These are phyloP conservation scores for Eristalis intricaria DNA, from an alignment of 2,888 invertebrate species.

Conservation along the genomic window DNA sequence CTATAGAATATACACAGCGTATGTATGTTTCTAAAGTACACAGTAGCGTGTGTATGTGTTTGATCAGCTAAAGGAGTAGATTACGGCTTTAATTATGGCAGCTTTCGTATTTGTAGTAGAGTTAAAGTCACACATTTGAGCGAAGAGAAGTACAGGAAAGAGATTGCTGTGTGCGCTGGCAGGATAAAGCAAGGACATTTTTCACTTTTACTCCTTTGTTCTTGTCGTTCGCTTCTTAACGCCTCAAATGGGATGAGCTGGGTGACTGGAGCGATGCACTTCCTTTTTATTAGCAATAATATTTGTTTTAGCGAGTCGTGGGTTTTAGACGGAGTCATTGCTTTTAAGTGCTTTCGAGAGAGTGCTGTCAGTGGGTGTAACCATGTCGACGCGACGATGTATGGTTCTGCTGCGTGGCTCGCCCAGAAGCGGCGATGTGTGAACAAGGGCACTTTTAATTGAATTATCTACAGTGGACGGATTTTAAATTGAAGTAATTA, in stretches of 20 bases:
- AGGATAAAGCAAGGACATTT: constrained; percentile 20
- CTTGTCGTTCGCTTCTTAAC: constrained; percentile 6
- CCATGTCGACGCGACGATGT: background rate
- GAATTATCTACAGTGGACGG: constrained; percentile 52
- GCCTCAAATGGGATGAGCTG: constrained; percentile 15
- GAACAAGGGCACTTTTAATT: constrained; percentile 51
- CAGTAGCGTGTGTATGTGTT: constrained; percentile 14
- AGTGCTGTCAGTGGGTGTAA: background rate
- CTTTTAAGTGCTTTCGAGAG: constrained; percentile 27
- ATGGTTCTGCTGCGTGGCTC: background rate
- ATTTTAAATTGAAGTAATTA: constrained; percentile 12
- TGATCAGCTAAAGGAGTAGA: constrained; percentile 50
- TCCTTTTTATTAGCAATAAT: constrained; percentile 38
- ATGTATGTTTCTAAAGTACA: background rate
- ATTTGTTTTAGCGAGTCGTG: constrained; percentile 25
- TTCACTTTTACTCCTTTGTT: constrained; percentile 28
- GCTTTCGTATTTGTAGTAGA: constrained; percentile 42
- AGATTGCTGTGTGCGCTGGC: background rate
- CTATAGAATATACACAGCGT: background rate
- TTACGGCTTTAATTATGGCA: constrained; percentile 62
- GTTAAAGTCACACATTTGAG: constrained; percentile 27
- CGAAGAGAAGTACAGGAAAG: background rate
- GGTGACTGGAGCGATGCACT: constrained; percentile 34
- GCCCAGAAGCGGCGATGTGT: constrained; percentile 12
- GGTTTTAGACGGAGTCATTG: constrained; percentile 31